Conservation (phyloP, 2,888 invertebrate genomes). For the Aphodius sticticus region DNA sequence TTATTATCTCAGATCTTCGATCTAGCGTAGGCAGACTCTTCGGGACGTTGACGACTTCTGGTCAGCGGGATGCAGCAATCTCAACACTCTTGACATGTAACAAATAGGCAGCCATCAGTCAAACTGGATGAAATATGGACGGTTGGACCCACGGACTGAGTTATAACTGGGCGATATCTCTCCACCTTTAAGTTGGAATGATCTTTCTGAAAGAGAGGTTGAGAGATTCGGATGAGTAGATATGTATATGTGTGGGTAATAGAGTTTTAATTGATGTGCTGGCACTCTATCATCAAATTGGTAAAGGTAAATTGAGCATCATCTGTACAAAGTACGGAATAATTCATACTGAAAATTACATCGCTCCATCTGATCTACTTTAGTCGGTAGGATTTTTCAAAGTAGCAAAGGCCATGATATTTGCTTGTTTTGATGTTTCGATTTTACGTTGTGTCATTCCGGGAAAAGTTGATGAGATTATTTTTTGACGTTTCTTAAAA, state of each 20-base stretch:
- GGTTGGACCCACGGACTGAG: not conserved
- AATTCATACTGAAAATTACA: no score
- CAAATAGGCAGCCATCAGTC: constrained; percentile 4
- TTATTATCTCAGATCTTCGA: not conserved
- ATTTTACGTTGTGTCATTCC: no score
- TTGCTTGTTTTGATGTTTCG: no score
- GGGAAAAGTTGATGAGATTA: no score
- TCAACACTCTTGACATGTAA: not conserved
- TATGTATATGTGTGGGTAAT: not conserved
- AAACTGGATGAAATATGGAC: not conserved
- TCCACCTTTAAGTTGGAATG: not conserved
- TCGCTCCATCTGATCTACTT: no score
- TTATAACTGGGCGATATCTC: not conserved
- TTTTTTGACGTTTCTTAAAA: no score
- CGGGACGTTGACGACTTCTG: constrained; percentile 4
- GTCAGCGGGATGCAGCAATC: not conserved
- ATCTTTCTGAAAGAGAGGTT: not conserved
- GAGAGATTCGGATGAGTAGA: not conserved
- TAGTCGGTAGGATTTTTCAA: no score
- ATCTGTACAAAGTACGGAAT: no score
- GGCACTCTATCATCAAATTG: not conserved
- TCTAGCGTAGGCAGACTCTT: not conserved
- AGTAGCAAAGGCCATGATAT: no score
- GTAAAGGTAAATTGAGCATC: no score
- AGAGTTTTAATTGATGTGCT: no score